phyloP scores from a whole-genome alignment of 2,888 invertebrate genomes.

The Tuberolachnus salignus region DNA sequence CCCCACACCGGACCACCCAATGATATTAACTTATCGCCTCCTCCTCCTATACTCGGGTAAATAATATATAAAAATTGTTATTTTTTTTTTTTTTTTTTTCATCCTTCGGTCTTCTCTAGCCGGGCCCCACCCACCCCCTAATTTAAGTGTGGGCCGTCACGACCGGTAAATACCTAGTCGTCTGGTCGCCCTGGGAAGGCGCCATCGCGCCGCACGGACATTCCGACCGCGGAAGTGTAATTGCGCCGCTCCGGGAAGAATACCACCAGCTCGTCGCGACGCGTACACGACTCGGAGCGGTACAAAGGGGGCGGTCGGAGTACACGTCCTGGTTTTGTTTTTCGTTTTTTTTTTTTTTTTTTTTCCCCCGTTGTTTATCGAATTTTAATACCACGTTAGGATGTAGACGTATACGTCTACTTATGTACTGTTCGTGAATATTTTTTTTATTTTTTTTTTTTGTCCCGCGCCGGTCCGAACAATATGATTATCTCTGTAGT shows the following conservation, averaged over 20 bases:
- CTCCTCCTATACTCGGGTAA: neutral
- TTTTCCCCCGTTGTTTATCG: neutral
- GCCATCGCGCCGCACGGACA: slow-evolving; percentile 25
- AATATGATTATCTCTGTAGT: slow-evolving; percentile 11
- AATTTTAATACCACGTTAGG: slow-evolving; percentile 15
- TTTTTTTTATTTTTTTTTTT: too few species aligned
- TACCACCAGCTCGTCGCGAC: neutral
- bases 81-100: neutral
- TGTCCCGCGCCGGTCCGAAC: neutral
- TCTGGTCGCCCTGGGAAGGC: slow-evolving; percentile 45
- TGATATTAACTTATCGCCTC: slow-evolving; percentile 29
- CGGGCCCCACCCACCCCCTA: slow-evolving; percentile 37
- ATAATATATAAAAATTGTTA: neutral
- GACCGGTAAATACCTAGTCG: slow-evolving; percentile 48
- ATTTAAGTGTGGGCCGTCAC: slow-evolving; percentile 51
- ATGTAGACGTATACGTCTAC: slow-evolving; percentile 1
- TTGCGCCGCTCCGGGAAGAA: neutral
- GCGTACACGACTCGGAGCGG: neutral
- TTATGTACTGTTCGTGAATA: neutral
- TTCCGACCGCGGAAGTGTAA: slow-evolving; percentile 48
- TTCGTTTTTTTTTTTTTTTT: neutral
- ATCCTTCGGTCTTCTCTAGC: slow-evolving; percentile 13
- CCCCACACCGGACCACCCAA: slow-evolving; percentile 50
- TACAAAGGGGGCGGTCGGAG: neutral
- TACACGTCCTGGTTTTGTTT: neutral